phyloP scores from a whole-genome alignment of 64 coral and sea anemone species.

The Stichodactyla helianthus region DNA sequence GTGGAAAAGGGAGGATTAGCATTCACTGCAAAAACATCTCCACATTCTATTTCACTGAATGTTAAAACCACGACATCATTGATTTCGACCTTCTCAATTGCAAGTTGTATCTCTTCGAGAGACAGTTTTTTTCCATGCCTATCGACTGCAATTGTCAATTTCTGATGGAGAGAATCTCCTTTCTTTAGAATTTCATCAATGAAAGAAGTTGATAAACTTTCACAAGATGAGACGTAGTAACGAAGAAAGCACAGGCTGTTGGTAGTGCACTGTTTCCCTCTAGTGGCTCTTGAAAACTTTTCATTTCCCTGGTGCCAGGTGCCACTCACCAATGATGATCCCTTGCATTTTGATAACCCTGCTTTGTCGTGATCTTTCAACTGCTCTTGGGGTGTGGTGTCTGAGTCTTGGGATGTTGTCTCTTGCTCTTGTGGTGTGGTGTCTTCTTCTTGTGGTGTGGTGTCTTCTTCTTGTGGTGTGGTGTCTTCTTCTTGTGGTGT shows the following conservation, averaged over 20 bases:
- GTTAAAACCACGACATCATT: too few relatives aligned
- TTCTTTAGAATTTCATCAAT: not conserved
- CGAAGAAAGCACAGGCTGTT: conserved; percentile 7
- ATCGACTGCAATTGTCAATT: not conserved
- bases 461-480: not conserved
- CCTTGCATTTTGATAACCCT: not conserved
- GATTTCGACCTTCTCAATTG: not conserved
- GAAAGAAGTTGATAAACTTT: not conserved
- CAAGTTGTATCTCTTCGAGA: not conserved
- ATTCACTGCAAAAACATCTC: too few relatives aligned
- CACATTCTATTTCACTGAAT: too few relatives aligned
- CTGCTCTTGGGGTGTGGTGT: too few relatives aligned
- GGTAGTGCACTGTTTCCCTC: conserved; percentile 15
- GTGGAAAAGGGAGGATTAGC: too few relatives aligned
- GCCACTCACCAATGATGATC: not conserved
- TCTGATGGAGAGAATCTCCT: not conserved
- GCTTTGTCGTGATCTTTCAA: too few relatives aligned
- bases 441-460: not conserved
- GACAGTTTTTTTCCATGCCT: not conserved
- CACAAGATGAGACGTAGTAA: not conserved
- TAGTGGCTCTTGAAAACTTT: not conserved
- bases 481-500: not conserved
- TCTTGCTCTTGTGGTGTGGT: too few relatives aligned
- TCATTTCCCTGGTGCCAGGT: not conserved
- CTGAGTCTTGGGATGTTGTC: too few relatives aligned